Percentiles rank a stretch among this genome's conserved stretches.
phyloP scores from a whole-genome alignment of 2,888 invertebrate species.

The Opisthograptis luteolata region DNA sequence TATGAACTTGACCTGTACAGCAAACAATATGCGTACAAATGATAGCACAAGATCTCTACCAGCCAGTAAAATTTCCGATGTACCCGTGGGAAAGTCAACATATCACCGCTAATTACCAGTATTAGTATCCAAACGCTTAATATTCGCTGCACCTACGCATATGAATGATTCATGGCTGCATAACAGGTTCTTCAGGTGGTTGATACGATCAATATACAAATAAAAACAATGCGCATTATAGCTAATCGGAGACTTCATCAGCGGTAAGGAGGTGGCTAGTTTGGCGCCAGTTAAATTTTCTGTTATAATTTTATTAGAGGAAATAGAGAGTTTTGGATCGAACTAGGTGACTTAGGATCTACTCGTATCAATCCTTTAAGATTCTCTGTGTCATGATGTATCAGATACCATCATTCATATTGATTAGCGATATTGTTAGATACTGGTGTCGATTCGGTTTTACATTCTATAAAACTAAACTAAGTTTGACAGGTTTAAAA shows the following conservation, averaged over 20 bases:
- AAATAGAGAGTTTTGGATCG: too few relatives aligned
- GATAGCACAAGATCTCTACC: too few relatives aligned
- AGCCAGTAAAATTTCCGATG: background rate
- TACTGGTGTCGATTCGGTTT: too few relatives aligned
- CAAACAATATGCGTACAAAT: too few relatives aligned
- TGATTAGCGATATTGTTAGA: background rate
- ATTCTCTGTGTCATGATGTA: too few relatives aligned
- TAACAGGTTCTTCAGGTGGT: constrained; percentile 21
- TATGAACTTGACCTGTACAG: too few relatives aligned
- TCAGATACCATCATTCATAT: too few relatives aligned
- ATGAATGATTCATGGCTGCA: constrained; percentile 21
- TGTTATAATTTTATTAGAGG: too few relatives aligned
- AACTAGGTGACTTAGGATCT: too few relatives aligned
- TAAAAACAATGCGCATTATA: constrained; percentile 19
- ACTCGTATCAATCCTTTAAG: too few relatives aligned
- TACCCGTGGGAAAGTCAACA: constrained; percentile 23
- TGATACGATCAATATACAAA: constrained; percentile 26
- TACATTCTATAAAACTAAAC: too few relatives aligned
- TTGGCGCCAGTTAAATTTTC: constrained; percentile 7
- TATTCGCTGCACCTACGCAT: constrained; percentile 21
- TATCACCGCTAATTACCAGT: constrained; percentile 22
- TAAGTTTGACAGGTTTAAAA: too few relatives aligned
- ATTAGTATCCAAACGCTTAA: constrained; percentile 16
- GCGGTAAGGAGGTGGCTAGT: constrained; percentile 1
- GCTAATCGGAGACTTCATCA: constrained; percentile 13